phyloP scores from a whole-genome alignment of 2,113 vertebrate species.

The Ptilonorhynchus violaceus region DNA sequence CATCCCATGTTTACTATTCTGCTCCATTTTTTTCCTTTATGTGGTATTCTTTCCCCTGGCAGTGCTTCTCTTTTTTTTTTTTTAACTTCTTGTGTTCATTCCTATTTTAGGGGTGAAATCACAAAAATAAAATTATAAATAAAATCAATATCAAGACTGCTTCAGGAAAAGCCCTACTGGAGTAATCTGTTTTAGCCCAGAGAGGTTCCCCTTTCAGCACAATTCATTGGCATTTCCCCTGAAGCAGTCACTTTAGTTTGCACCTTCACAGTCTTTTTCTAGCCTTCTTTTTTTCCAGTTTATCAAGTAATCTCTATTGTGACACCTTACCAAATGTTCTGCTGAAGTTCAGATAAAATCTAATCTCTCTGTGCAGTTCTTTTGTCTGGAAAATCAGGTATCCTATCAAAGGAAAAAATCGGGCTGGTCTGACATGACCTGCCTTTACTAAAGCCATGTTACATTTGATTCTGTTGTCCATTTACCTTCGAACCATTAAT shows the following conservation, averaged over 20 bases:
- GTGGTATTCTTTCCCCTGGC: not conserved
- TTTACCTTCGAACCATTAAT: not conserved
- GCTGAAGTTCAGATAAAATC: conserved; percentile 51
- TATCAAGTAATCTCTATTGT: not conserved
- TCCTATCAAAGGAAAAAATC: conserved; percentile 29
- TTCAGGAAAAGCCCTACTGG: not conserved
- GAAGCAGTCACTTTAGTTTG: not conserved
- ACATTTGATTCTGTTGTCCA: conserved; percentile 15
- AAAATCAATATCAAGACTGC: not conserved
- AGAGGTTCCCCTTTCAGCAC: not conserved
- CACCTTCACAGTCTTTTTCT: not conserved
- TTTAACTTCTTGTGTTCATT: not conserved
- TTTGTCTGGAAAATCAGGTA: conserved; percentile 42
- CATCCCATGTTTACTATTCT: not conserved
- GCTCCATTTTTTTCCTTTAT: not conserved
- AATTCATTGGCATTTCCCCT: not conserved
- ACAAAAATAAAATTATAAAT: not conserved
- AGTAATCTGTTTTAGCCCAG: not conserved
- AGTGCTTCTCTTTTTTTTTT: not conserved
- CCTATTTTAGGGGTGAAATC: not conserved
- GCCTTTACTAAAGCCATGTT: not conserved
- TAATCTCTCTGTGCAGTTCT: conserved; percentile 32
- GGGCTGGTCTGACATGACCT: conserved; percentile 56
- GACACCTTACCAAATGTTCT: conserved; percentile 43
- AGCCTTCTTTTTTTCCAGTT: not conserved